A percentile compares a stretch with the other conserved stretches of the same genome.
Evolutionary conservation across 2,797 vertebrate species (phyloP).

Genomic region (Hydrocynus forskahlii): DNA sequence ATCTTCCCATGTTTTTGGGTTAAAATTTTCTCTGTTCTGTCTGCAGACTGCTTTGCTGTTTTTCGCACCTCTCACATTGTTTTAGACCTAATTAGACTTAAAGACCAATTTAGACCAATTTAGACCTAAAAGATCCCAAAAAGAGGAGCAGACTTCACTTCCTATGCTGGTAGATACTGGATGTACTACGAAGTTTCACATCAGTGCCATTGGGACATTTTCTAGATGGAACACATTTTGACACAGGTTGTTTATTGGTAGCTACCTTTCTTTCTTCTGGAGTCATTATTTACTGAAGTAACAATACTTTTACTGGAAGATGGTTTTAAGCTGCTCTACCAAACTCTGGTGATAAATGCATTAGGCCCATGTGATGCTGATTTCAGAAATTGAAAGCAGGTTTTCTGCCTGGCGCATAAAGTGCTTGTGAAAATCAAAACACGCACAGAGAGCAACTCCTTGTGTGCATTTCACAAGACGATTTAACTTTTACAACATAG

Average conservation of each 20-base stretch:
- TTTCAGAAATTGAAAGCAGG: constrained; percentile 45
- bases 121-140: neutral
- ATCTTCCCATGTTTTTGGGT: neutral
- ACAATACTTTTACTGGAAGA: neutral
- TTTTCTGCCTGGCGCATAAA: constrained; percentile 9
- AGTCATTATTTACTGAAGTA: neutral
- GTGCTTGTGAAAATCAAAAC: constrained; percentile 6
- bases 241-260: neutral
- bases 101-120: neutral
- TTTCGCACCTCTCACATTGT: neutral
- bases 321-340: neutral
- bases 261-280: neutral
- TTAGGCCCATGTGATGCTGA: constrained; percentile 38
- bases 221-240: neutral
- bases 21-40: neutral
- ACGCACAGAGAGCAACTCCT: neutral
- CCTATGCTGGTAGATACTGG: neutral
- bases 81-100: neutral
- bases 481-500: neutral
- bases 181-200: neutral
- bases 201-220: neutral
- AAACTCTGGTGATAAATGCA: constrained; percentile 26
- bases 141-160: neutral
- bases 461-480: neutral
- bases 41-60: neutral